Base-by-base conservation (phyloP, 2,113 vertebrate species). In the Coptodon bakossiorum region DNA sequence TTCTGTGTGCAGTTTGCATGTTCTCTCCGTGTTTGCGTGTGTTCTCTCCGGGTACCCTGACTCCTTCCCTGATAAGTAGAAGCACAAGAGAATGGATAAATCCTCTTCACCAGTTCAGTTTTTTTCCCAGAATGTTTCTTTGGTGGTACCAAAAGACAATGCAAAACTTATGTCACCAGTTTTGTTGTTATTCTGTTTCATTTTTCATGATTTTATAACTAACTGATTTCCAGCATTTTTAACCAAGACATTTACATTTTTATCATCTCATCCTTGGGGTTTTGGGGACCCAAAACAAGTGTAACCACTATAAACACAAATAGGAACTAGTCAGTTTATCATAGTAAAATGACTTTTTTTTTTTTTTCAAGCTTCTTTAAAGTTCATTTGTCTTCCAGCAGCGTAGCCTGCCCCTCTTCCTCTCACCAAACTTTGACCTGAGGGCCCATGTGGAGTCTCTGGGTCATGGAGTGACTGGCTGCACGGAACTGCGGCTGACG, bases 381-480 rank as follows among this genome's bases (percentile, higher is more conserved):
- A 76, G 17, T 83, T 50, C 17, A 2, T 66, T 34, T 93, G 38
- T 88, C 31, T 78, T 79, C 7, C 89, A 94, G 92, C 93, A 83
- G 68, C 83, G 68, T 43, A 87, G 88, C 61, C 86, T 96, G n/a
- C 93, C 95, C 19, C 95, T 96, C 31, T 96, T 95, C 89, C 93
- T 95, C 38, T 93, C 87, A 22, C 90, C 91, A 16, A 96, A 95
- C 92, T 96, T 98, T 92, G 97, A 98, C 95, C 97, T 98, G 6
- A 95, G 96, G 9, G 95, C 96, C 81, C 97, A 98, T 14, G 93
- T 98, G 92, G 97, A 98, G 92, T 95, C 96, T 9, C 95, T 97
- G 87, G 98, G 98, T 80, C 98, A 98, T 85, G 96, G 95, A 1
- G 96, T 97, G 0, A 88, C 96, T 4, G 95, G 88, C 80, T 98